These are phyloP conservation scores for Halesus radiatus DNA, from an alignment of 1,140 invertebrate species.

Conservation along the genomic window DNA sequence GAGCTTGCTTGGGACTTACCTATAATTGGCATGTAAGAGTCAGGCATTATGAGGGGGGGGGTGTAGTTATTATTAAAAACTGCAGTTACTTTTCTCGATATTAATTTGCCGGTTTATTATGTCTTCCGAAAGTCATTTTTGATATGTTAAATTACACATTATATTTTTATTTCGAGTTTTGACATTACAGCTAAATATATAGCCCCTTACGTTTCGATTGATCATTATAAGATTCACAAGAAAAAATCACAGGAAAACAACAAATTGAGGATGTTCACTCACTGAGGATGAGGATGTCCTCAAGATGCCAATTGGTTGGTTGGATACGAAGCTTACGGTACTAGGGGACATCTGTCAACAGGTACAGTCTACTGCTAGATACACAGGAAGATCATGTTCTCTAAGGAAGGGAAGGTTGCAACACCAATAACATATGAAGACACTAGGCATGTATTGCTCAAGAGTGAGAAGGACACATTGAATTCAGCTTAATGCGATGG, in stretches of 20 bases:
- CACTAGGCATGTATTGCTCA: slow-evolving; percentile 56
- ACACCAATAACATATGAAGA: slow-evolving; percentile 46
- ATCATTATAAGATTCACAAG: slow-evolving; percentile 6
- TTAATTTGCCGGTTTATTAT: background rate
- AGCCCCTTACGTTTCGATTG: too few relatives aligned
- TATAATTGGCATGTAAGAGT: too few relatives aligned
- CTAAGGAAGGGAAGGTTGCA: slow-evolving; percentile 23
- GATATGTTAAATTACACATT: slow-evolving; percentile 7
- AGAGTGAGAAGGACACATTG: slow-evolving; percentile 51
- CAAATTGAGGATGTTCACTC: background rate
- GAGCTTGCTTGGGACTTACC: too few relatives aligned
- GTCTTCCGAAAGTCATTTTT: slow-evolving; percentile 16
- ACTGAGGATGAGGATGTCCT: too few relatives aligned
- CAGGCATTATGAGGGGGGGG: too few relatives aligned
- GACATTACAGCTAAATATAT: too few relatives aligned
- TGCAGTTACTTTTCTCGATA: too few relatives aligned
- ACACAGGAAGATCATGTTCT: slow-evolving; percentile 18
- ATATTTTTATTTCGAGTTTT: too few relatives aligned
- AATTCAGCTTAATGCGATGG: slow-evolving; percentile 23
- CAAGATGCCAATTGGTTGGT: background rate
- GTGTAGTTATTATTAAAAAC: too few relatives aligned
- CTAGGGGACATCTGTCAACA: background rate
- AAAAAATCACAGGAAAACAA: slow-evolving; percentile 16
- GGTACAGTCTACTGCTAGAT: background rate
- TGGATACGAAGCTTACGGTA: slow-evolving; percentile 33